Evolutionary conservation across 2,888 invertebrate species (phyloP), one percentile per base, ranked within the genome.

Genomic region (Eilema depressum): DNA sequence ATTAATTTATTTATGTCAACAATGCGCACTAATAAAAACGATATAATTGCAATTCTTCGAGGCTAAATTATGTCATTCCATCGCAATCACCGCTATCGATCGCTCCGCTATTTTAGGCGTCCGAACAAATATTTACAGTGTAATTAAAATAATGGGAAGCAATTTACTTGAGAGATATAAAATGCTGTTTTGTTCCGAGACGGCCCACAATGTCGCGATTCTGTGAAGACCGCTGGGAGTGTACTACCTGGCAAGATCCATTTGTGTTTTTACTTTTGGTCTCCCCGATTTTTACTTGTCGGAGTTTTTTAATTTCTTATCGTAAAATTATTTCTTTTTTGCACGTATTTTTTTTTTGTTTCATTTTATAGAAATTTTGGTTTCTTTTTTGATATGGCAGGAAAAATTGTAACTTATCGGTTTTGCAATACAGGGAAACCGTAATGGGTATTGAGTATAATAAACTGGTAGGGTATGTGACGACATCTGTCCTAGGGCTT

Each of bases 61-160:
- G 3, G 41, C 0, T 41, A 17, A 41, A 41, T 41, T 41, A 41
- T 41, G 41, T 41, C 1, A 41, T 47, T 47, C 3, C 20, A 47
- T 20, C 17, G 14, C 5, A 47, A 25, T 25, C 26, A 3, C 25
- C 25, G 23, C n/a, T 30, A 33, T 63, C 63, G 63, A 41, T 63
- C 41, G 17, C 59, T 28, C 28, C 17, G 59, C 59, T 59, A 59
- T 59, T 28, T 59, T 59, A 17, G 59, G 26, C 26, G 59, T 28
- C 2, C 26, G 26, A 59, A 59, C 26, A 59, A 59, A 59, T 59
- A 26, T 59, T 59, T 59, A 28, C 59, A 17, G 14, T 25, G 8
- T 26, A 59, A 59, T 59, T 59, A 59, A 59, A 17, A 59, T 59
- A 59, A 59, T 59, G 59, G 59, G 17, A 25, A 26, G 59, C 28